Conservation (phyloP, 2,888 invertebrate genomes). For the Charanyca ferruginea region DNA sequence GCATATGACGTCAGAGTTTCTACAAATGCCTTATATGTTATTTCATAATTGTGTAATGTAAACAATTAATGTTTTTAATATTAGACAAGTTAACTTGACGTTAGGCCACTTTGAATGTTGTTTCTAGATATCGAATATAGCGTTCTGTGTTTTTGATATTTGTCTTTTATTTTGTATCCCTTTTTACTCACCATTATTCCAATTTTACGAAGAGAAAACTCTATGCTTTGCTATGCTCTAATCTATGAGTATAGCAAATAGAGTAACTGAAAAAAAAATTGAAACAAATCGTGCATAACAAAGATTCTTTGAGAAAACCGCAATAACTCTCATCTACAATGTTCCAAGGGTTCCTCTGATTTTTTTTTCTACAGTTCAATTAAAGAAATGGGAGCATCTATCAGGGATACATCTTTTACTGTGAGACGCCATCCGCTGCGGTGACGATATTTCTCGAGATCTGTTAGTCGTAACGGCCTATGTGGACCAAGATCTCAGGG, state of each 20-base stretch:
- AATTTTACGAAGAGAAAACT: background rate
- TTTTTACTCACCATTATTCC: background rate
- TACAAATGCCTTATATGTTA: constrained; percentile 69
- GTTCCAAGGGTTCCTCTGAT: background rate
- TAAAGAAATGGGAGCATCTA: constrained; percentile 22
- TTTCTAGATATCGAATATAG: constrained; percentile 89
- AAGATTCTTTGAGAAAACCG: too few species aligned
- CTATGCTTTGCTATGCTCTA: too few species aligned
- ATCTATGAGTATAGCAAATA: too few species aligned
- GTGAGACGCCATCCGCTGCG: constrained; percentile 3
- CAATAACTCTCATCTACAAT: background rate
- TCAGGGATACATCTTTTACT: constrained; percentile 21
- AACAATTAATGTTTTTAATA: constrained; percentile 68
- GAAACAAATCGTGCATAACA: too few species aligned
- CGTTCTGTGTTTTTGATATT: constrained; percentile 86
- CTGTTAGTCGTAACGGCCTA: constrained; percentile 35
- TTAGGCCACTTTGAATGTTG: constrained; percentile 87
- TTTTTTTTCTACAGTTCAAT: background rate
- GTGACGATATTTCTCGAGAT: constrained; percentile 46
- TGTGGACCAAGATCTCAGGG: background rate
- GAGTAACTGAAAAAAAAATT: too few species aligned
- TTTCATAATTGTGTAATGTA: constrained; percentile 63
- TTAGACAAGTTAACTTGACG: constrained; percentile 70
- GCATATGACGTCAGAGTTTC: constrained; percentile 58
- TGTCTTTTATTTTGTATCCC: constrained; percentile 72